phyloP scores from a whole-genome alignment of 2,113 vertebrate species.

The Tupaia tana region DNA sequence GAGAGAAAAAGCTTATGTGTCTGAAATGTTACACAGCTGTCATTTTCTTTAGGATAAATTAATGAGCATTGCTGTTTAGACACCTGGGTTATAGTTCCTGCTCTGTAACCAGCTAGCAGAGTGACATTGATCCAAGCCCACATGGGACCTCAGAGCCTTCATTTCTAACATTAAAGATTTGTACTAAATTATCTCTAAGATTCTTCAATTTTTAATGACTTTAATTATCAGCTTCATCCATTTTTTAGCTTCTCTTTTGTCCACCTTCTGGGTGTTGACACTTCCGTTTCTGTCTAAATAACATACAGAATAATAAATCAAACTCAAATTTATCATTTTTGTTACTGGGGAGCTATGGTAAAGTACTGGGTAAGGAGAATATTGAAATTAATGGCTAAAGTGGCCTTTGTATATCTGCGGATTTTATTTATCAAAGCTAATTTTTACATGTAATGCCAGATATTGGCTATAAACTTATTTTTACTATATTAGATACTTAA shows the following conservation, averaged over 20 bases:
- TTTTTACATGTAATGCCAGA: background rate
- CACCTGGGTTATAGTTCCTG: slow-evolving; percentile 75
- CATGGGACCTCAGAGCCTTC: slow-evolving; percentile 46
- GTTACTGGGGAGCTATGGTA: background rate
- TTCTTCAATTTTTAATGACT: slow-evolving; percentile 76
- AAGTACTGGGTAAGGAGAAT: background rate
- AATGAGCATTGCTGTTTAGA: slow-evolving; percentile 73
- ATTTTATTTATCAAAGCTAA: background rate
- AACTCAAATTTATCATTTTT: slow-evolving; percentile 41
- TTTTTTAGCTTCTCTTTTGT: slow-evolving; percentile 69
- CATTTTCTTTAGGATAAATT: slow-evolving; percentile 72
- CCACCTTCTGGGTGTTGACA: slow-evolving; percentile 15
- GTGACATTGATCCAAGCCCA: slow-evolving; percentile 70
- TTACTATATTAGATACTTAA: background rate
- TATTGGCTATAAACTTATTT: background rate
- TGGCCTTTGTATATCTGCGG: background rate
- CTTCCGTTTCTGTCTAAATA: slow-evolving; percentile 23
- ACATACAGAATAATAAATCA: slow-evolving; percentile 17
- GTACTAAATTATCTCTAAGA: slow-evolving; percentile 67
- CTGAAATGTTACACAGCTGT: slow-evolving; percentile 69
- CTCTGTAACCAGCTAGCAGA: slow-evolving; percentile 60
- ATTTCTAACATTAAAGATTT: slow-evolving; percentile 71
- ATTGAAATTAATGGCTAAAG: background rate
- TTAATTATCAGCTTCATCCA: slow-evolving; percentile 75
- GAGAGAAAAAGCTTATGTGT: slow-evolving; percentile 56